These are phyloP conservation scores for Sorex araneus DNA, from an alignment of 2,113 vertebrate species.

Conservation along the genomic window DNA sequence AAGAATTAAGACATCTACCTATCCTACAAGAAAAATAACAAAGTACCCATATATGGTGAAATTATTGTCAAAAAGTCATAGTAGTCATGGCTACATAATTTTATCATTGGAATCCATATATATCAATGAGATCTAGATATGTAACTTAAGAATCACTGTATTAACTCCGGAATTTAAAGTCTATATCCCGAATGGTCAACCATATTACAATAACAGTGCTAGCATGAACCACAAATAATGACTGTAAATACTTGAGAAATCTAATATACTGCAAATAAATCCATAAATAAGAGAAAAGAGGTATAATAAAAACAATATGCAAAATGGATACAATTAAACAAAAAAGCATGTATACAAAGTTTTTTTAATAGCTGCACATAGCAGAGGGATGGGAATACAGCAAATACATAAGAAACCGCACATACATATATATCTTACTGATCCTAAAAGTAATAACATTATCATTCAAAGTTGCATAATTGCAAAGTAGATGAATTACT, in stretches of 20 bases:
- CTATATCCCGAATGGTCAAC: not conserved
- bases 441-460: not conserved
- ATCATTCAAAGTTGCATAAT: not conserved
- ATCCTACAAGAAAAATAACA: not conserved
- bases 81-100: not conserved
- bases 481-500: not conserved
- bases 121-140: not conserved
- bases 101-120: not conserved
- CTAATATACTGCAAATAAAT: not conserved
- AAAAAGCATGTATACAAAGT: not conserved
- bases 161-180: not conserved
- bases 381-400: not conserved
- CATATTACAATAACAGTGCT: slow-evolving; percentile 23
- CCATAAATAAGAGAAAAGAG: not conserved
- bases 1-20: not conserved
- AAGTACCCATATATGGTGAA: not conserved
- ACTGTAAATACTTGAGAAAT: not conserved
- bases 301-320: not conserved
- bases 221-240: not conserved
- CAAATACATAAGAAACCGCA: not conserved
- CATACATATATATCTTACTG: not conserved
- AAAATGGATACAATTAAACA: not conserved
- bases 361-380: not conserved
- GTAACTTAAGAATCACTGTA: not conserved
- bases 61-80: not conserved